Conservation (phyloP, 2,113 vertebrate genomes). For the Gobius niger region DNA sequence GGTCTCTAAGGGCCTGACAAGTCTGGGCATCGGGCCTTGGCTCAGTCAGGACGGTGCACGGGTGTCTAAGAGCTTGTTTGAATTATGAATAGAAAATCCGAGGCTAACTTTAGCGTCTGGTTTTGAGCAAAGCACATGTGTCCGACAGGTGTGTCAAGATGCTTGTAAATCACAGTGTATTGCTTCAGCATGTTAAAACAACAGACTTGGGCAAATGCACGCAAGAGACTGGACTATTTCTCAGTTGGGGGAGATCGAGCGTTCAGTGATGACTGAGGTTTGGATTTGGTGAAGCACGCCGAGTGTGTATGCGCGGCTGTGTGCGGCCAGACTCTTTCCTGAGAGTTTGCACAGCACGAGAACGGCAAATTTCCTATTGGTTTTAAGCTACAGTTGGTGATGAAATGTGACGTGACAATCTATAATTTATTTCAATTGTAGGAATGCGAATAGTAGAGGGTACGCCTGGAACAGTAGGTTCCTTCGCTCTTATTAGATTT, state of each 20-base stretch:
- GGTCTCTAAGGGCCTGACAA: conserved; percentile 35
- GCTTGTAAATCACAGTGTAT: conserved; percentile 2
- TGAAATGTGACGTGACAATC: conserved; percentile 48
- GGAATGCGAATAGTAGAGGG: conserved; percentile 16
- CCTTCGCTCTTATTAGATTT: conserved; percentile 24
- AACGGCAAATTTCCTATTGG: conserved; percentile 16
- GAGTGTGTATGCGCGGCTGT: conserved; percentile 5
- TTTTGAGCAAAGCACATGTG: conserved; percentile 15
- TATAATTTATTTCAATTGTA: conserved; percentile 28
- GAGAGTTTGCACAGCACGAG: conserved; percentile 28
- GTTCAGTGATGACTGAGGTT: conserved; percentile 17
- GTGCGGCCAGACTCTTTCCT: conserved; percentile 16
- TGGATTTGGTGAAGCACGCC: conserved; percentile 26
- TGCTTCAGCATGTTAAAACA: background rate
- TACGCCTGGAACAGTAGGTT: conserved; percentile 24
- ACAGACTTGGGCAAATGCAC: conserved; percentile 1
- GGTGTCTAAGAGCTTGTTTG: conserved; percentile 34
- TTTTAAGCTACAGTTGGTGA: conserved; percentile 19
- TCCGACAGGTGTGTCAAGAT: conserved; percentile 5
- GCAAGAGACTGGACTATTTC: conserved; percentile 9
- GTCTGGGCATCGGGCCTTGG: conserved; percentile 40
- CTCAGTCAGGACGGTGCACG: conserved; percentile 25
- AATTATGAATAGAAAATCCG: conserved; percentile 31
- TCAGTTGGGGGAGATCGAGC: conserved; percentile 4
- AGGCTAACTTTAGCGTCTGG: conserved; percentile 19